Percentiles rank a stretch among this genome's conserved stretches.
Conservation (phyloP, 2,113 vertebrate genomes). For the Poecile atricapillus region DNA sequence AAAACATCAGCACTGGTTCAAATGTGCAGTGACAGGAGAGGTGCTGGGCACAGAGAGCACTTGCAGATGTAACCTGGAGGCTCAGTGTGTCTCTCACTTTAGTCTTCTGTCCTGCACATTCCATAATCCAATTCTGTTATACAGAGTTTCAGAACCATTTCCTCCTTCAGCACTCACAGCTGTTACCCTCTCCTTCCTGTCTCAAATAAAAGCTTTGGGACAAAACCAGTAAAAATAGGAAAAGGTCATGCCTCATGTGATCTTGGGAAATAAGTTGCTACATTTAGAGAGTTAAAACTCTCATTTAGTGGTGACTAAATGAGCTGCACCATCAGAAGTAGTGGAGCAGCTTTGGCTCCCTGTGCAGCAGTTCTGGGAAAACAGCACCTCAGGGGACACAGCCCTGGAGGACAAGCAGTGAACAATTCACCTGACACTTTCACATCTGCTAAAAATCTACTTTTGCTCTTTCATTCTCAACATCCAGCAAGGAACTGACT, state of each 20-base stretch:
- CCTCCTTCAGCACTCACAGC: neutral
- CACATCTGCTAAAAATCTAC: neutral
- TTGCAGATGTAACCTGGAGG: neutral
- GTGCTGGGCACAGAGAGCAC: neutral
- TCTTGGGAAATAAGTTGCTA: neutral
- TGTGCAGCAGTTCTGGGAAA: neutral
- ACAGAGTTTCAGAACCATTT: neutral
- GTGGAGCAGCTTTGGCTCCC: neutral
- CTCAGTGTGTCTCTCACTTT: neutral
- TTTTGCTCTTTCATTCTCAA: neutral
- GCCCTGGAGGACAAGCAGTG: neutral
- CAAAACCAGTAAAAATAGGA: neutral
- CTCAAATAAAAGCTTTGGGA: neutral
- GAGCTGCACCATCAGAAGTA: neutral
- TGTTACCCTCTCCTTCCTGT: neutral
- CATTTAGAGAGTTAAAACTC: neutral
- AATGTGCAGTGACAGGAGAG: neutral
- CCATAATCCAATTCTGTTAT: accelerated
- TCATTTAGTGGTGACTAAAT: neutral
- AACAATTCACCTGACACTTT: neutral
- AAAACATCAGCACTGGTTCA: neutral
- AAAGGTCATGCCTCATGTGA: neutral
- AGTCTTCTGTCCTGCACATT: neutral
- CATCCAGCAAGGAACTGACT: neutral
- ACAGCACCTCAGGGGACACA: neutral